Conservation (phyloP, 2,888 invertebrate species). For the Arrhopalites spinosus region DNA sequence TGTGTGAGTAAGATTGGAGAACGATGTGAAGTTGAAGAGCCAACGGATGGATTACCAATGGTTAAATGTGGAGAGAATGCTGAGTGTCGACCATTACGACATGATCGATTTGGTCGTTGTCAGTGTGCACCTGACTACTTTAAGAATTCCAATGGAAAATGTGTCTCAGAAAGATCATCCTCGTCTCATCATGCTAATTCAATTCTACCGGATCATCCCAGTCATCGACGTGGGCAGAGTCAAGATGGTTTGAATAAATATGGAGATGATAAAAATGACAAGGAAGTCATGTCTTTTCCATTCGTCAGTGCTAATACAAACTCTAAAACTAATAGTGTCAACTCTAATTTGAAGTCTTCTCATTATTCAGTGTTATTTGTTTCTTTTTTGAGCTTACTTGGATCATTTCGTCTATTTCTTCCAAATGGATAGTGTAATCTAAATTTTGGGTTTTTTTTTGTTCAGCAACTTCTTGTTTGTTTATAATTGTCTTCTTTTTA, state of each 20-base stretch:
- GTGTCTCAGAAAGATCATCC: neutral
- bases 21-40: conserved; percentile 11
- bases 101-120: conserved; percentile 24
- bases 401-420: neutral
- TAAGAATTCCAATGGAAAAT: neutral
- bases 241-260: neutral
- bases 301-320: neutral
- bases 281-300: neutral
- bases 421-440: neutral
- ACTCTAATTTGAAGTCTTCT: neutral
- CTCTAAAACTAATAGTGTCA: neutral
- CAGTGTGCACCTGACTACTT: neutral
- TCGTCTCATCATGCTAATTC: neutral
- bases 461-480: neutral
- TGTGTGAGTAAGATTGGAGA: conserved; percentile 19
- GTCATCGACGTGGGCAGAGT: neutral
- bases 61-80: conserved; percentile 15
- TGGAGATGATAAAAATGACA: neutral
- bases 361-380: neutral
- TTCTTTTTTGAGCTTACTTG: neutral
- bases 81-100: neutral
- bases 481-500: neutral
- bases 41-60: neutral
- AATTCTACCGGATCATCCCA: neutral
- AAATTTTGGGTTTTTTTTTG: neutral